A percentile compares a stretch with the other conserved stretches of the same genome.
phyloP scores from a whole-genome alignment of 1,140 invertebrate species.

The Eueides isabella region DNA sequence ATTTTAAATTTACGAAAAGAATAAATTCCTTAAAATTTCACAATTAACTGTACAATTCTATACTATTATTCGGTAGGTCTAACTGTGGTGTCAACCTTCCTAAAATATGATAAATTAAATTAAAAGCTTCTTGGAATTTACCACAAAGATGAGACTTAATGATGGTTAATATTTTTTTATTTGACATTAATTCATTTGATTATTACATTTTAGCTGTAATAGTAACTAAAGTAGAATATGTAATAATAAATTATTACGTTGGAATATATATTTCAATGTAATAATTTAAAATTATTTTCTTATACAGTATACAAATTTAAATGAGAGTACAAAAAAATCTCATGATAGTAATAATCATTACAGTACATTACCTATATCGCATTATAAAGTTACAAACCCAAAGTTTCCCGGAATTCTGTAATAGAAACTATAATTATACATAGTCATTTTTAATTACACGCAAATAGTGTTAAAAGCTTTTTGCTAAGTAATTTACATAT shows the following conservation, averaged over 20 bases:
- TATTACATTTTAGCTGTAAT: too few species aligned
- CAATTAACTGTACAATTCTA: background rate
- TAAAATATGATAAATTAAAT: background rate
- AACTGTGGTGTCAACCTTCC: background rate
- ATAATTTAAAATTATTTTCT: background rate
- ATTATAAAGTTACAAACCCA: too few species aligned
- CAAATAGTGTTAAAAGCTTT: background rate
- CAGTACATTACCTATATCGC: background rate
- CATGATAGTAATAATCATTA: background rate
- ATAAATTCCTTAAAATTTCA: background rate
- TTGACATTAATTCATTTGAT: background rate
- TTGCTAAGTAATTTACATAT: slow-evolving; percentile 1
- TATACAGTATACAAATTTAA: background rate
- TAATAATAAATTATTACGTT: too few species aligned
- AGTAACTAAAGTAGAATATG: too few species aligned
- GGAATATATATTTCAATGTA: too few species aligned
- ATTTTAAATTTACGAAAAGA: background rate
- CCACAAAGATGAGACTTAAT: too few species aligned
- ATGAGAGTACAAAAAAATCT: background rate
- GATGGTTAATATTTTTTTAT: background rate
- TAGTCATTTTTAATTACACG: background rate
- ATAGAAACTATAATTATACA: background rate
- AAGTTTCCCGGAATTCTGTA: background rate
- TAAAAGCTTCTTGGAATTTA: too few species aligned
- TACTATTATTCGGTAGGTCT: too few species aligned